These are phyloP conservation scores for Trachemys scripta DNA, from an alignment of 2,113 vertebrate species.

Conservation along the genomic window DNA sequence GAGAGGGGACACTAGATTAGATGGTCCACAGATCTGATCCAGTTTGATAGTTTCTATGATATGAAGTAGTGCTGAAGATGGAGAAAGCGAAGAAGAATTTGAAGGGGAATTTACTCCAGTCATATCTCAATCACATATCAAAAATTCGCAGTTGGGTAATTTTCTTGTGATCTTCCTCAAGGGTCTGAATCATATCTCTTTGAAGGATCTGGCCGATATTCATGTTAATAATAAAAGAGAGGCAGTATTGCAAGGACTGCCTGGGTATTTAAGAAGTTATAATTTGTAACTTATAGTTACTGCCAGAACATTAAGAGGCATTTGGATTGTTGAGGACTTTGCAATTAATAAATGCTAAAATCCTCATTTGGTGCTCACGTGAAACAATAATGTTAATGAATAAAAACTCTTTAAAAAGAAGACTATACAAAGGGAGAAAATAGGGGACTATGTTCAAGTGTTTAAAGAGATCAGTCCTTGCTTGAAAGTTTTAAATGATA, in stretches of 20 bases:
- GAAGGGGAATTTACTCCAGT: background rate
- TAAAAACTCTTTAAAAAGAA: no score
- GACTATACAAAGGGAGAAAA: no score
- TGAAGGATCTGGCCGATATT: background rate
- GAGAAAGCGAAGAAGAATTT: constrained; percentile 45
- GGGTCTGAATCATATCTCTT: constrained; percentile 10
- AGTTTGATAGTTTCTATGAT: background rate
- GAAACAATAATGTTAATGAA: no score
- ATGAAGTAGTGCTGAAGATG: background rate
- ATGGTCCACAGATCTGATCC: background rate
- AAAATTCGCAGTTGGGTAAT: constrained; percentile 49
- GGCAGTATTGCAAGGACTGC: background rate
- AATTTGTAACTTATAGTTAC: background rate
- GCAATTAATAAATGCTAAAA: background rate
- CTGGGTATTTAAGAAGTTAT: background rate
- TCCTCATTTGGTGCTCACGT: no score
- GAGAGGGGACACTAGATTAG: background rate
- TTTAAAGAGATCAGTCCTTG: no score
- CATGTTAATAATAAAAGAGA: background rate
- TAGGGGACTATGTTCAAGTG: no score
- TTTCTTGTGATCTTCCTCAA: background rate
- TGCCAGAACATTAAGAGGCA: background rate
- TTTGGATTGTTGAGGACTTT: background rate
- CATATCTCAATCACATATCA: constrained; percentile 3
- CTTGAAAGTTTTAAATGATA: no score